Evolutionary conservation across 2,797 vertebrate genomes (phyloP).

Genomic region (Lepidocolaptes lacrymiger): DNA sequence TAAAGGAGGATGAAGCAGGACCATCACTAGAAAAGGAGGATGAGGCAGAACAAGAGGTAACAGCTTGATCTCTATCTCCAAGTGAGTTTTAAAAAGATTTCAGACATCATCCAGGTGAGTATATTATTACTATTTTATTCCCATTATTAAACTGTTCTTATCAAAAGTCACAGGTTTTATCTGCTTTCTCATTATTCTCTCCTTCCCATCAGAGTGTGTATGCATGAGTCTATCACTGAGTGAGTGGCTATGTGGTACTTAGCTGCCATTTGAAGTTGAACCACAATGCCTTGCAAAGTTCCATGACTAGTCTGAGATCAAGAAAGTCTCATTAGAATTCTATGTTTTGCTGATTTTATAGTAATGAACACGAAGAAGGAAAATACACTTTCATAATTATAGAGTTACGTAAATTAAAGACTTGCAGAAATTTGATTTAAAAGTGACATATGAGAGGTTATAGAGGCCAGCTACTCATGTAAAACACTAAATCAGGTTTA

Average conservation of each 20-base stretch:
- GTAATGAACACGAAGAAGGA: not conserved
- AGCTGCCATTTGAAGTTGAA: not conserved
- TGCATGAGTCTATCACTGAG: not conserved
- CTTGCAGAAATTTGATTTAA: not conserved
- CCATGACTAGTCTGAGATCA: not conserved
- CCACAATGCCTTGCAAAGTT: not conserved
- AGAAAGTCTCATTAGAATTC: not conserved
- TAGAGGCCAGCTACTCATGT: not conserved
- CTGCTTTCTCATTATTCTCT: not conserved
- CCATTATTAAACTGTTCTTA: not conserved
- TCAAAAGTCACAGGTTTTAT: not conserved
- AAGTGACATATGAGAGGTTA: not conserved
- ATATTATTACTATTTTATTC: not conserved
- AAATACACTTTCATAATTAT: not conserved
- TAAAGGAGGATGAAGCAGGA: not conserved
- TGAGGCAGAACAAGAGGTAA: not conserved
- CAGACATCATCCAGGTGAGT: not conserved
- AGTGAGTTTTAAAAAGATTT: not conserved
- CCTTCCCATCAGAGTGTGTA: not conserved
- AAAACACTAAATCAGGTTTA: not conserved
- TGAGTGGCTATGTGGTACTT: not conserved
- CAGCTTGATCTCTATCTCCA: not conserved
- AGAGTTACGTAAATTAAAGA: not conserved
- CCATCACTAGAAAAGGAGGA: not conserved
- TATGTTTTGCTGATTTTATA: not conserved